Evolutionary conservation across 2,888 invertebrate species (phyloP), one percentile per base, ranked within the genome.

Genomic region (Sphaerophoria rueppellii): DNA sequence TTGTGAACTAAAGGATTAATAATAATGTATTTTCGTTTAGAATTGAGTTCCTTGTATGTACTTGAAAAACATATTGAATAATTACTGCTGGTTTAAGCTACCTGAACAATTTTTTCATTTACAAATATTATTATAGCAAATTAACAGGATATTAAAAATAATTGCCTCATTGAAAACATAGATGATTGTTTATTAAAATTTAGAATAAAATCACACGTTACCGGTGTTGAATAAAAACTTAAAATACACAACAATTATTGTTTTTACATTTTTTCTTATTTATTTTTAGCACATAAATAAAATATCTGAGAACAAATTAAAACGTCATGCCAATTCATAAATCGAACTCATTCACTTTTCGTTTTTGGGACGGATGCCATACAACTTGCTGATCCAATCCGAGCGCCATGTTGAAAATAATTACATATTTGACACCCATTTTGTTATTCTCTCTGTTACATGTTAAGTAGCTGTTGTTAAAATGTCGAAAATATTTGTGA

Each of bases 401-500:
- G 16, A 12, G 71, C 14, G 55, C 72, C 77, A 69, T 43, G 54
- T 50, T 67, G n/a, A 24, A n/a, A n/a, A n/a, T 40, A 37, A 37
- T 14, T 3, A 55, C n/a, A 65, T 57, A 24, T 60, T 67, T 73
- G 65, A 35, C 55, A 57, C 40, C 67, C 69, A 69, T 73, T 70
- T 48, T 40, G 34, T 65, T 37, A 71, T 57, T 34, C 55, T 35
- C 71, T 57, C 24, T 50, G 16, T 63, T 24, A 24, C 24, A 24
- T 24, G 24, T 61, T 43, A 76, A 40, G 52, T 71, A 88, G 80
- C 89, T 50, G 87, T 88, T 48, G 89, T 82, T 46, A 91, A 88
- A 71, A 90, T 89, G 70, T 91, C 91, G 6, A 91, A 87, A 37
- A 91, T 78, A 65, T 91, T 91, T 46, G 89, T 89, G 34, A 89